Evolutionary conservation across 1,140 invertebrate species (phyloP), one percentile per base, ranked within the genome.

Genomic region (Aphaenogaster ashmeadi): DNA sequence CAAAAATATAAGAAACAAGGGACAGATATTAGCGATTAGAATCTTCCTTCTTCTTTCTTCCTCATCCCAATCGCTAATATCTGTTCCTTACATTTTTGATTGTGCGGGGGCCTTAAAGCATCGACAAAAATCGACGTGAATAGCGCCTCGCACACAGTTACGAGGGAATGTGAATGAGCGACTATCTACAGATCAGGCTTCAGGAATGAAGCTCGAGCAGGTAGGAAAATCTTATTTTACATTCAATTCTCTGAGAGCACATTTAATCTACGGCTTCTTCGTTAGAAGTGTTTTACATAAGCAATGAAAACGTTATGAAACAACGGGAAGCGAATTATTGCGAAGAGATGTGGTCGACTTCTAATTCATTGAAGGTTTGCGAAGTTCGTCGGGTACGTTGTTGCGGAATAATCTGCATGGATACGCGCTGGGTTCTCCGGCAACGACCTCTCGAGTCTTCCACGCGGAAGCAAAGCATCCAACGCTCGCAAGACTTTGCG

Each of bases 401-500:
- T 56, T 56, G n/a, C 52, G 33, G 11, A 56, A 38, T n/a, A 74
- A 74, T 56, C n/a, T 38, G 9, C 9, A 69, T 15, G 18, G 36
- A 21, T 56, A 74, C 9, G 9, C 9, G 9, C 18, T 52, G 71
- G 52, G 9, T 41, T 74, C 36, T 58, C 50, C 38, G 27, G 13
- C 15, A 66, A 15, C 62, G 75, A 41, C 38, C 18, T 18, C 50
- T 9, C 33, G 15, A 69, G n/a, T 6, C 13, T 44, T 72, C 38
- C 47, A 77, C 62, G 60, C 60, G 86, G 86, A 86, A 86, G 86
- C 67, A 18, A 87, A 58, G 81, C 41, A 21, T 50, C 15, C 21
- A 50, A 27, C 21, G 56, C 18, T 64, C 44, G 60, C 21, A 15
- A 38, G 66, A 64, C 36, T 71, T 41, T 15, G 18, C 58, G 47